These are phyloP conservation scores for Bungarus multicinctus DNA, from an alignment of 2,113 vertebrate genomes.

Conservation along the genomic window DNA sequence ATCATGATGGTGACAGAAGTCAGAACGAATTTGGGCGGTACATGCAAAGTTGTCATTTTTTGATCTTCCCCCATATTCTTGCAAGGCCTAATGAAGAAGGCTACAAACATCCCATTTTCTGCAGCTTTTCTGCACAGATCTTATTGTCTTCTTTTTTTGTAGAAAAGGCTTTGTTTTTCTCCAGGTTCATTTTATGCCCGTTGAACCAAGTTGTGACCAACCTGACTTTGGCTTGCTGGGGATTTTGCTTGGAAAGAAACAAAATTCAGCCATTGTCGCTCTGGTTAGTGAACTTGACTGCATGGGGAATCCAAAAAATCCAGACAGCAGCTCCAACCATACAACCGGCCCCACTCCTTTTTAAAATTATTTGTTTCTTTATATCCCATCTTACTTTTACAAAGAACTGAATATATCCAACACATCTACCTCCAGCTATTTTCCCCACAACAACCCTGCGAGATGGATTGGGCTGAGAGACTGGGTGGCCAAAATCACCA, in stretches of 20 bases:
- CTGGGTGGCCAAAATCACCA: too few relatives aligned
- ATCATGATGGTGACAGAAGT: not conserved
- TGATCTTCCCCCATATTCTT: not conserved
- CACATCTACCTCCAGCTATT: too few relatives aligned
- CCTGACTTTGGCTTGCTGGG: not conserved
- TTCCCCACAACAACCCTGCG: too few relatives aligned
- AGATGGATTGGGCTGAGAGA: too few relatives aligned
- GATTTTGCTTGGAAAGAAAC: not conserved
- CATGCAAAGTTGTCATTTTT: not conserved
- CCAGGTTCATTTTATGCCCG: not conserved
- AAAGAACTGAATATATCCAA: too few relatives aligned
- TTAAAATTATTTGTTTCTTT: not conserved
- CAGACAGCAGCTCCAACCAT: not conserved
- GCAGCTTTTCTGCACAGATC: not conserved
- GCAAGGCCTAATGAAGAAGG: not conserved
- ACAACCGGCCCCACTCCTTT: not conserved
- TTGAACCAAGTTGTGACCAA: not conserved
- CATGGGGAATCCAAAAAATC: too few relatives aligned
- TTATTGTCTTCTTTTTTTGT: not conserved
- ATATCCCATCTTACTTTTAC: too few relatives aligned
- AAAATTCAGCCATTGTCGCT: not conserved
- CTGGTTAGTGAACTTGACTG: not conserved
- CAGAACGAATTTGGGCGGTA: not conserved
- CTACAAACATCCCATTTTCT: not conserved
- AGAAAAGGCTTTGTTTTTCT: not conserved